Conservation (phyloP, 53 echinoderm and acorn worm genomes). For the Mesocentrotus franciscanus region DNA sequence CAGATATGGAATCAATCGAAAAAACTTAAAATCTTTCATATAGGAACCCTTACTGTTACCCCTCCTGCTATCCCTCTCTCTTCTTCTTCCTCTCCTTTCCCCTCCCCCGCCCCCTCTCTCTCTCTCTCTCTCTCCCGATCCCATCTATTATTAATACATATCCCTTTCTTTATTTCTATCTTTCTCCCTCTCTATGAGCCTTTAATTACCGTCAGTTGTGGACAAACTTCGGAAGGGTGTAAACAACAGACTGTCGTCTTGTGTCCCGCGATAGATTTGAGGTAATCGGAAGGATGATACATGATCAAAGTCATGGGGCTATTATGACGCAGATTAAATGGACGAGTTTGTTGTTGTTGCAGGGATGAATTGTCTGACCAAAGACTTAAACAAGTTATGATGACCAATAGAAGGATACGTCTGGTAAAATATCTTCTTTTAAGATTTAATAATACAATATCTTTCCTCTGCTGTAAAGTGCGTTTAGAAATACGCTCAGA, state of each 20-base stretch:
- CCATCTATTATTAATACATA: neutral
- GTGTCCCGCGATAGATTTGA: neutral
- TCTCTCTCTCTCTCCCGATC: neutral
- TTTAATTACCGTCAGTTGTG: neutral
- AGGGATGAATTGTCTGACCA: too few species aligned
- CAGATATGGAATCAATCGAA: too few species aligned
- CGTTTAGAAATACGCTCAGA: too few species aligned
- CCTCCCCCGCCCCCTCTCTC: neutral
- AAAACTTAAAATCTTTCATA: too few species aligned
- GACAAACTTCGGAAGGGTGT: neutral
- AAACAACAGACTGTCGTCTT: neutral
- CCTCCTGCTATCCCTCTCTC: neutral
- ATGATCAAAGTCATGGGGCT: constrained; percentile 16
- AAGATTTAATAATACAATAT: too few species aligned
- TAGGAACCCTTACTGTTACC: neutral
- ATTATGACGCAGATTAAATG: neutral
- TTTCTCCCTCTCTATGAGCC: neutral
- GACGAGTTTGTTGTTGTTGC: too few species aligned
- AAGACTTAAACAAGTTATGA: too few species aligned
- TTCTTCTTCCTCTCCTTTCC: neutral
- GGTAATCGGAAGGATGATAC: neutral
- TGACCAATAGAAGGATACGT: too few species aligned
- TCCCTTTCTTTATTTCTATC: neutral
- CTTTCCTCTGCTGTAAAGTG: too few species aligned
- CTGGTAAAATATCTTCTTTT: too few species aligned